These are phyloP conservation scores for Zophobas morio DNA, from an alignment of 1,140 invertebrate genomes.

Conservation along the genomic window DNA sequence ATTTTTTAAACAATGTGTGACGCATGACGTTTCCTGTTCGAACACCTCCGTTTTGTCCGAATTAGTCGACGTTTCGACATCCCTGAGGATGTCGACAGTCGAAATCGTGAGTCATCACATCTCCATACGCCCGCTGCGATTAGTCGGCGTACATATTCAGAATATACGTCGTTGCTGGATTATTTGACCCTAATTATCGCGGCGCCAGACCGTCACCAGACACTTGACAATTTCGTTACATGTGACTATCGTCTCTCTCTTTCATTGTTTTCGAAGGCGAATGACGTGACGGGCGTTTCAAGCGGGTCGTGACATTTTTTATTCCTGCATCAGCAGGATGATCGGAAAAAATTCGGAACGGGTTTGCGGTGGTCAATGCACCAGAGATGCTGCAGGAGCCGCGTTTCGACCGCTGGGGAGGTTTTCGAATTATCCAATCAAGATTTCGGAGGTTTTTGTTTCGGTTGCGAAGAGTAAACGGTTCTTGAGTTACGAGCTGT, in stretches of 20 bases:
- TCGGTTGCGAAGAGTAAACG: no score
- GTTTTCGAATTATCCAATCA: no score
- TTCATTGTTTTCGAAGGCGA: constrained; percentile 14
- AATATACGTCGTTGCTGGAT: constrained; percentile 19
- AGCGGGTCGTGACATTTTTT: constrained; percentile 6
- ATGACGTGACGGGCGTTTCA: constrained; percentile 20
- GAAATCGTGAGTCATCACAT: constrained; percentile 20
- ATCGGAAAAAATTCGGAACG: background rate
- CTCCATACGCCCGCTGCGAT: constrained; percentile 11
- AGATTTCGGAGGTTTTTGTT: no score
- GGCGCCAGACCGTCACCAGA: constrained; percentile 49
- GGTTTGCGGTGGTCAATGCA: no score
- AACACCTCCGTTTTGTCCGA: background rate
- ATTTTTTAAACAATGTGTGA: background rate
- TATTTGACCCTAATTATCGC: constrained; percentile 51
- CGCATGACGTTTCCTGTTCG: background rate
- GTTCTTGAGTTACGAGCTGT: no score
- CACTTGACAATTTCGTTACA: constrained; percentile 38
- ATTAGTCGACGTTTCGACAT: constrained; percentile 21
- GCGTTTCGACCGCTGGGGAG: no score
- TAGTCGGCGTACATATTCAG: constrained; percentile 28
- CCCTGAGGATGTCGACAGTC: constrained; percentile 1
- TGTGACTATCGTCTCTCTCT: constrained; percentile 26
- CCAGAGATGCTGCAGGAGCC: no score
- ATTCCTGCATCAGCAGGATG: constrained; percentile 1